Percentiles rank a stretch among this genome's conserved stretches.
Evolutionary conservation across 2,113 vertebrate genomes (phyloP).

Genomic region (Montifringilla adamsi): DNA sequence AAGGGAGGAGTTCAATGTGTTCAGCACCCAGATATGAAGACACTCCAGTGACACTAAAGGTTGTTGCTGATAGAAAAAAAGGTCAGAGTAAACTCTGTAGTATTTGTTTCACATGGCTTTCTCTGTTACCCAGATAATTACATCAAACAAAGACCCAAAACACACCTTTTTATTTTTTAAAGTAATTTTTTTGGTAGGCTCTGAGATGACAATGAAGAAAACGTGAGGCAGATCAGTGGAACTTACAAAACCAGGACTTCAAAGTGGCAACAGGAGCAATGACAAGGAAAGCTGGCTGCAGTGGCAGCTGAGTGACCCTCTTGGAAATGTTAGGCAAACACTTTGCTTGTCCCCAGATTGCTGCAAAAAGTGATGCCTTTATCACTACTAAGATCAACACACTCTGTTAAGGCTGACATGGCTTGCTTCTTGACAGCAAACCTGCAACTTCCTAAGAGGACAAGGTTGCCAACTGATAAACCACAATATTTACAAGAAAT

Average conservation of each 20-base stretch:
- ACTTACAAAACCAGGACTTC: not conserved
- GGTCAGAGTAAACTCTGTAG: not conserved
- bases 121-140: not conserved
- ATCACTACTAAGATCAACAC: not conserved
- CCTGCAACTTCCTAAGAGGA: not conserved
- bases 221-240: not conserved
- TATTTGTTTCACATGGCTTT: not conserved
- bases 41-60: not conserved
- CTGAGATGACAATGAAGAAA: not conserved
- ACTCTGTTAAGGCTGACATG: not conserved
- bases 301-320: not conserved
- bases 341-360: not conserved
- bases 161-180: not conserved
- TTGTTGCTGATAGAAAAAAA: constrained; percentile 1
- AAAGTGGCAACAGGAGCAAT: not conserved
- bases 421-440: not conserved
- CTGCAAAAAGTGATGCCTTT: not conserved
- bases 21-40: not conserved
- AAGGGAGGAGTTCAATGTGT: not conserved
- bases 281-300: not conserved
- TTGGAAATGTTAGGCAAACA: not conserved
- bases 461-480: not conserved
- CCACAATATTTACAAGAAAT: not conserved
- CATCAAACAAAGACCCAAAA: not conserved
- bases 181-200: not conserved